Evolutionary conservation across 2,888 invertebrate species (phyloP).

Genomic region (Latrodectus hesperus): DNA sequence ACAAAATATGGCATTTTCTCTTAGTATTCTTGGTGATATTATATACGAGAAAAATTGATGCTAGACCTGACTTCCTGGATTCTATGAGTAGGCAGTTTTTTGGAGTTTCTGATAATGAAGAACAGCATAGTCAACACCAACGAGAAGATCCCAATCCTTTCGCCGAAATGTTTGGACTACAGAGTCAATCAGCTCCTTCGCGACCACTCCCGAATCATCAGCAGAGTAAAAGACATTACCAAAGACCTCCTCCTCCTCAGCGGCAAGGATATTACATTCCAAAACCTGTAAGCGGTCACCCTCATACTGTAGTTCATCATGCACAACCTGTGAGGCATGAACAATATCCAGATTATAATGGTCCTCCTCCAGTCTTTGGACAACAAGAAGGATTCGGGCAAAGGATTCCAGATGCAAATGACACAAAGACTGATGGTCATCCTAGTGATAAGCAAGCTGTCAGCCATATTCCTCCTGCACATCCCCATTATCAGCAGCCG

Average conservation of each 20-base stretch:
- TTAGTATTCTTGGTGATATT: conserved; percentile 11
- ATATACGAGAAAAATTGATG: background rate
- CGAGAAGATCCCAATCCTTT: conserved; percentile 36
- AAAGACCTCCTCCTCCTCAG: conserved; percentile 12
- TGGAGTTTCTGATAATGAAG: conserved; percentile 27
- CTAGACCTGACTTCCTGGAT: conserved; percentile 53
- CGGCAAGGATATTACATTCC: conserved; percentile 57
- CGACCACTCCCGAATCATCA: conserved; percentile 14
- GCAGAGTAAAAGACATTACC: background rate
- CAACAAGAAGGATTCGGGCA: conserved; percentile 64
- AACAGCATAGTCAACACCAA: conserved; percentile 11
- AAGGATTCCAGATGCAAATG: conserved; percentile 36
- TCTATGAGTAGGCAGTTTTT: conserved; percentile 64
- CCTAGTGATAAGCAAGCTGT: conserved; percentile 26
- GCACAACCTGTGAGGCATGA: conserved; percentile 10
- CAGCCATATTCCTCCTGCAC: conserved; percentile 11
- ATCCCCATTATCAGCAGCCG: conserved; percentile 19
- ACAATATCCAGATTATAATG: conserved; percentile 40
- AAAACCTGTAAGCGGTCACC: conserved; percentile 12
- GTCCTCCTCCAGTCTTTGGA: conserved; percentile 50
- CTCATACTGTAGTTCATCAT: conserved; percentile 6
- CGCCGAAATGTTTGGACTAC: conserved; percentile 52
- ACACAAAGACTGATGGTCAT: conserved; percentile 48
- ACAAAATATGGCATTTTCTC: background rate
- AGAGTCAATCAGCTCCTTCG: conserved; percentile 16